Conservation (phyloP, 2,113 vertebrate species). For the Tautogolabrus adspersus region DNA sequence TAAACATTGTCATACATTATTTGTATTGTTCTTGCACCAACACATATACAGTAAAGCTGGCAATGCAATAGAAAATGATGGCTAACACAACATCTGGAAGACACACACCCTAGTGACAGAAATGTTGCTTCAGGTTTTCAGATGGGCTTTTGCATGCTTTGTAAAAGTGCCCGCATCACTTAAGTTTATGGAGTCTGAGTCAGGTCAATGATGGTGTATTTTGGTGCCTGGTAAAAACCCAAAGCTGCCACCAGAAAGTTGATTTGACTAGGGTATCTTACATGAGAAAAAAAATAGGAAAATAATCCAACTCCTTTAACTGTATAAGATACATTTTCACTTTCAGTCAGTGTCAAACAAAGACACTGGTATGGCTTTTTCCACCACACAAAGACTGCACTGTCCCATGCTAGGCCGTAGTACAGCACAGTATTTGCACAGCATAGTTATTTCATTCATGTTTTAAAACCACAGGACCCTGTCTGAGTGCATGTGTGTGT, state of each 20-base stretch:
- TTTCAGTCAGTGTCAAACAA: neutral
- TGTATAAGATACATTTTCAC: neutral
- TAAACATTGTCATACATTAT: conserved; percentile 51
- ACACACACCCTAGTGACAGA: conserved; percentile 4
- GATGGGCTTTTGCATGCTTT: conserved; percentile 2
- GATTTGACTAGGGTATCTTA: neutral
- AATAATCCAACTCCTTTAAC: no score
- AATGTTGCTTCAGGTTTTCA: neutral
- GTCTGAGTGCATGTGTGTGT: no score
- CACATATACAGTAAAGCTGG: conserved; percentile 22
- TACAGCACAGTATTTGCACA: no score
- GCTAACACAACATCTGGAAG: conserved; percentile 11
- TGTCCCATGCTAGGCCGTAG: no score
- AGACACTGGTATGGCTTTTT: conserved; percentile 9
- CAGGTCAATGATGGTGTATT: conserved; percentile 1
- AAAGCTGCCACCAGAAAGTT: neutral
- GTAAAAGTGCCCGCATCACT: neutral
- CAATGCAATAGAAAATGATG: conserved; percentile 34
- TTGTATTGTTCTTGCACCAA: conserved; percentile 31
- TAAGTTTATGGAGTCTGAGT: neutral
- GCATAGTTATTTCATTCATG: no score
- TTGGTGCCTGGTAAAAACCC: neutral
- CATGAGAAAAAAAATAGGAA: no score
- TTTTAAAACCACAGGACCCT: no score
- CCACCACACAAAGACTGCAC: no score